These are phyloP conservation scores for Alethe castanea DNA, from an alignment of 2,113 vertebrate genomes.

Conservation along the genomic window DNA sequence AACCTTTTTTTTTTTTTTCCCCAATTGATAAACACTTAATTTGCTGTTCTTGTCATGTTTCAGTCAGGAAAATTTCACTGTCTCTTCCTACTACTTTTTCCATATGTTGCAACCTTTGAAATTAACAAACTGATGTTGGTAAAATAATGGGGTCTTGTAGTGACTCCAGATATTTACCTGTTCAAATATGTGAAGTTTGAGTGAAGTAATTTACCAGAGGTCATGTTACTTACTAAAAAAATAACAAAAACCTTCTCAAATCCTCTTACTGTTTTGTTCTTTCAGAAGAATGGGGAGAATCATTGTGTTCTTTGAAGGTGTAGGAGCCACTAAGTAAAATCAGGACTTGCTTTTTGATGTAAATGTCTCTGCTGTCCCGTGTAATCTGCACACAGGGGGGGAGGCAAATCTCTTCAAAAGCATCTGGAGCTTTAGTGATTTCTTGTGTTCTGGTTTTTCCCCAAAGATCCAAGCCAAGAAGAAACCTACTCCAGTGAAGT, in stretches of 20 bases:
- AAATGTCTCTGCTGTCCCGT: conserved; percentile 48
- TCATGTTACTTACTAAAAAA: neutral
- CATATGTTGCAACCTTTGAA: neutral
- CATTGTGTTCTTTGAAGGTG: neutral
- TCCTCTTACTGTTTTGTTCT: neutral
- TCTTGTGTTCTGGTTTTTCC: conserved; percentile 56
- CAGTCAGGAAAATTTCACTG: neutral
- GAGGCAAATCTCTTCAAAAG: conserved; percentile 15
- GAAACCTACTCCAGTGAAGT: conserved; percentile 84
- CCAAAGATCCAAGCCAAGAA: conserved; percentile 79
- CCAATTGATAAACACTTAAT: neutral
- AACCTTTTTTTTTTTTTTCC: too few species aligned
- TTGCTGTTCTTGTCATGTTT: neutral
- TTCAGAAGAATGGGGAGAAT: neutral
- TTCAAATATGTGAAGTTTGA: neutral
- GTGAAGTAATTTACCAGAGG: neutral
- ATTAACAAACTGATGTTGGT: neutral
- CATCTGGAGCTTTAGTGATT: conserved; percentile 57
- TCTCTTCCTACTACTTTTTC: neutral
- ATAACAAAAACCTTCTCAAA: neutral
- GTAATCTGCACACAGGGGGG: neutral
- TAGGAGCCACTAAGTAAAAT: conserved; percentile 16
- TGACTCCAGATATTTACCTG: neutral
- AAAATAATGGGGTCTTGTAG: neutral
- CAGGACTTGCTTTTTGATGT: conserved; percentile 31